Evolutionary conservation across 2,113 vertebrate species (phyloP).

Genomic region (Podarcis muralis): DNA sequence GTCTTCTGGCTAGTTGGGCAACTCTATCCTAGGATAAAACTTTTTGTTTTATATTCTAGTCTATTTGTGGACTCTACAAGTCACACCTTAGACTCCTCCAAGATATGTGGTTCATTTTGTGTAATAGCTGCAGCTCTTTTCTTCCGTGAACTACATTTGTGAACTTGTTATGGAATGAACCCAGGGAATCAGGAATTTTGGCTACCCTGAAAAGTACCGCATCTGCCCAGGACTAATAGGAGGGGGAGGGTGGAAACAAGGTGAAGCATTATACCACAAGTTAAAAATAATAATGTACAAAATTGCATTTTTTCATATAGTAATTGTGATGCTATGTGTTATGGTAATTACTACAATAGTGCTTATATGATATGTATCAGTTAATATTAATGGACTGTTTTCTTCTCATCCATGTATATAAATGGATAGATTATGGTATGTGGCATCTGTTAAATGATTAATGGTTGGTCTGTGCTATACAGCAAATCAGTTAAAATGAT

Average conservation of each 20-base stretch:
- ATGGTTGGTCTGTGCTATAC: not conserved
- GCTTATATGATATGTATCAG: not conserved
- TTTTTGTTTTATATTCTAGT: not conserved
- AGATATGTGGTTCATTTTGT: not conserved
- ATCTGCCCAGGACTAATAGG: not conserved
- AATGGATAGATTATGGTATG: not conserved
- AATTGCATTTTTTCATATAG: not conserved
- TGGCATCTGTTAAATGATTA: not conserved
- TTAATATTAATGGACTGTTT: not conserved
- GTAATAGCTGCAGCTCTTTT: not conserved
- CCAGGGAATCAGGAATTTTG: not conserved
- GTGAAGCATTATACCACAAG: not conserved
- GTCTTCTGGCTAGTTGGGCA: not conserved
- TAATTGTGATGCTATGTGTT: not conserved
- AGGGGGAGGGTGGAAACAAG: not conserved
- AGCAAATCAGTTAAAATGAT: slow-evolving; percentile 2
- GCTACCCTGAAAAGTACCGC: not conserved
- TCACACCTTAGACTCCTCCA: too few relatives aligned
- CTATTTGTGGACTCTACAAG: too few relatives aligned
- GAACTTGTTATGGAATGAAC: not conserved
- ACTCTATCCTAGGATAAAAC: not conserved
- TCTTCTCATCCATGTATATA: not conserved
- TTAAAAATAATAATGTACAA: not conserved
- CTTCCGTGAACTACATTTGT: not conserved
- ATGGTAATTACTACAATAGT: not conserved